Percentiles rank a stretch among this genome's conserved stretches.
phyloP scores from a whole-genome alignment of 2,888 invertebrate species.

The Eupithecia dodoneata region DNA sequence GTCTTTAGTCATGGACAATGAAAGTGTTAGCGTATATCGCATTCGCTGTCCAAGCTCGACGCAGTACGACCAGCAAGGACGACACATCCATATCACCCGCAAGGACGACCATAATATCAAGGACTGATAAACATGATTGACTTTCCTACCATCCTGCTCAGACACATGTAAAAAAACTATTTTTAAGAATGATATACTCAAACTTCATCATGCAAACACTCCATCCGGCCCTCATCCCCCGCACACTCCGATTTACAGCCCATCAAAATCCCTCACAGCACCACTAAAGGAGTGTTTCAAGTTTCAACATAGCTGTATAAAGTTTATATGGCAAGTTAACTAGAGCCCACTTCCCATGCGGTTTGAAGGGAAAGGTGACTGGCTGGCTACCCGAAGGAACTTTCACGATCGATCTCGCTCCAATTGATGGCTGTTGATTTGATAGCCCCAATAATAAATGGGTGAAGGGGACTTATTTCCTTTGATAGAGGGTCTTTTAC shows the following conservation, averaged over 20 bases:
- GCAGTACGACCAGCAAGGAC: not conserved
- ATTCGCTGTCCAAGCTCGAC: not conserved
- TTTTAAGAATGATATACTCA: not conserved
- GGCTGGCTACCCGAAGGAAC: constrained; percentile 29
- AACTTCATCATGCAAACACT: constrained; percentile 1
- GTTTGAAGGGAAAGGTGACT: constrained; percentile 37
- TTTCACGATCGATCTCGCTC: constrained; percentile 46
- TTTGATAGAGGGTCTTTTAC: constrained; percentile 14
- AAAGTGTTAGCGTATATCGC: not conserved
- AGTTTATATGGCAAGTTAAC: constrained; percentile 34
- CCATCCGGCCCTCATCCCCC: not conserved
- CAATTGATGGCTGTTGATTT: constrained; percentile 38
- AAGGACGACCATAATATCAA: too few species aligned
- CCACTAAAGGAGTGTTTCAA: constrained; percentile 20
- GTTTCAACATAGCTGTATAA: constrained; percentile 26
- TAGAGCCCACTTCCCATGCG: constrained; percentile 34
- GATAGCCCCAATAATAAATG: constrained; percentile 29
- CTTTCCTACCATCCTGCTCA: not conserved
- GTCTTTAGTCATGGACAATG: not conserved
- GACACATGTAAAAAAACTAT: not conserved
- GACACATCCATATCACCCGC: not conserved
- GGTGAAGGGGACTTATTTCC: constrained; percentile 25
- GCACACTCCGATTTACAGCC: constrained; percentile 1
- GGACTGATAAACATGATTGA: not conserved
- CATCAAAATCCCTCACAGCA: constrained; percentile 16